Conservation (phyloP, 2,888 invertebrate genomes). For the Protodeltote pygarga region DNA sequence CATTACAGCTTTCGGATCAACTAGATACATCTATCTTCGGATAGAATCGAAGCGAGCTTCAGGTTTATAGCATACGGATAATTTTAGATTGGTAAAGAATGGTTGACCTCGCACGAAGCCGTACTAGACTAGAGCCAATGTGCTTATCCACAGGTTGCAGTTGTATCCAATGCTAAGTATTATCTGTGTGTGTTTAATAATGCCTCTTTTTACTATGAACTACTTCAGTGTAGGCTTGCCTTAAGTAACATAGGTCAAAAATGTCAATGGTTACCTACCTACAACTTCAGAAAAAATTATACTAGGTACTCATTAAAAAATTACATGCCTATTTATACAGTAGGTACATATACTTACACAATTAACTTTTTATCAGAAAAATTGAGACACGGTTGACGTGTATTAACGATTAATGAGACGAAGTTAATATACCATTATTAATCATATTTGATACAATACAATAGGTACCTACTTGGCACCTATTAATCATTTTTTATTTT, state of each 20-base stretch:
- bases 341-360: conserved; percentile 19
- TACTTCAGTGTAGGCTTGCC: conserved; percentile 10
- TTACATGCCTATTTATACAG: conserved; percentile 10
- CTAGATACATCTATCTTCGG: conserved; percentile 48
- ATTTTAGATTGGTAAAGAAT: conserved; percentile 63
- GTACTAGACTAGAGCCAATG: conserved; percentile 59
- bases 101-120: conserved; percentile 71
- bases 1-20: conserved; percentile 41
- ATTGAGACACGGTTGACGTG: no score
- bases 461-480: no score
- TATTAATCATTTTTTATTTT: no score
- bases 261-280: conserved; percentile 1
- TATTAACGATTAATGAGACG: no score
- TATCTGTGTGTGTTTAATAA: no score
- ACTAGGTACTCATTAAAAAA: not conserved
- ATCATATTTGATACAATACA: no score
- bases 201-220: conserved; percentile 29
- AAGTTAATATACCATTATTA: no score
- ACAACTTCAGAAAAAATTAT: conserved; percentile 7
- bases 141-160: conserved; percentile 56
- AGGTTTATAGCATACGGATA: conserved; percentile 56
- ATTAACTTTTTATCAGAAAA: conserved; percentile 24
- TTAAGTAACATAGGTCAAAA: no score
- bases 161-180: conserved; percentile 58
- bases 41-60: conserved; percentile 48